Base-by-base conservation (phyloP, 2,797 vertebrate species). In the Hypotaenidia philippensis region DNA sequence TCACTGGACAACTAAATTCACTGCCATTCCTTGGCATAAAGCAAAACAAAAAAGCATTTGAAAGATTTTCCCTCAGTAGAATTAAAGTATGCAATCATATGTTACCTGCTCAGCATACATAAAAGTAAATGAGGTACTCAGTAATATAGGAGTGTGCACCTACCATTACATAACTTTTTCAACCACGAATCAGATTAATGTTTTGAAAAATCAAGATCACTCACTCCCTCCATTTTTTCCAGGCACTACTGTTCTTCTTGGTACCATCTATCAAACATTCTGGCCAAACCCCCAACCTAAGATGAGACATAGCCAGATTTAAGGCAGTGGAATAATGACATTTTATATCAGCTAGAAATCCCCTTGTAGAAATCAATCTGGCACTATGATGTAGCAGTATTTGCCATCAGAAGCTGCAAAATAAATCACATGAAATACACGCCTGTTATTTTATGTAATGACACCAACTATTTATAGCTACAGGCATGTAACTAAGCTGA, bases 391-490 rank as follows among this genome's bases (percentile, higher is more conserved):
- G 44, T 26, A 85, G 65, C 34, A 81, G 45, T 50, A 52, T 87
- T 89, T 90, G 72, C 80, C 41, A 80, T 29, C 45, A 75, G 49
- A 88, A 75, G 34, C 3, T 66, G 44, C 40, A 76, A 94, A 95
- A 64, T 60, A 93, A 85, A 77, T 70, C 5, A 53, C 22, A 79
- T 47, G 29, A 87, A 79, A 82, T 53, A 74, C 34, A 72, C 14
- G 80, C 64, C 38, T 85, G 27, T 72, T 74, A 57, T 23, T 12
- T 69, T 49, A 72, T 55, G 27, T 63, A 70, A 79, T 66, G 50
- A 81, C 36, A 81, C 76, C 34, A 75, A 55, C 38, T 88, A 81
- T 75, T 88, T 89, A 80, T 60, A 79, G 55, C 11, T 96, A 72
- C 44, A 68, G 45, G 53, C 47, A 53, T 6, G 53, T 45, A 88